These are phyloP conservation scores for Pocillopora meandrina DNA, from an alignment of 92 coral and sea anemone genomes.

Conservation along the genomic window DNA sequence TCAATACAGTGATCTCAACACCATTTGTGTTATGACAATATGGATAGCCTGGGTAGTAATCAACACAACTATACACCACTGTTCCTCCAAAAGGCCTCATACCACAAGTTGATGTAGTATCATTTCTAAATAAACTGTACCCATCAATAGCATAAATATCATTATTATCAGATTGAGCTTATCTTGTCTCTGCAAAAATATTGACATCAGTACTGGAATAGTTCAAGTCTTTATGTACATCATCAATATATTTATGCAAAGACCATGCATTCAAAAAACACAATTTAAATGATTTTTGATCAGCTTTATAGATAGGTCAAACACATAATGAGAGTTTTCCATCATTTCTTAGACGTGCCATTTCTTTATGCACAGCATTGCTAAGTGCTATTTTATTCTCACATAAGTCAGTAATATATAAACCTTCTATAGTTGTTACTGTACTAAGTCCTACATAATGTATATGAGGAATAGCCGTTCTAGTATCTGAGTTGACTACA, in stretches of 20 bases:
- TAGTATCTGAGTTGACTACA: too few species aligned
- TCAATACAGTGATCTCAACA: conserved; percentile 8
- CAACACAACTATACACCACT: conserved; percentile 43
- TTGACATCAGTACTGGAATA: conserved; percentile 18
- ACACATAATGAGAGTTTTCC: too few species aligned
- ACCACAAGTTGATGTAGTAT: conserved; percentile 15
- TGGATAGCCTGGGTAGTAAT: conserved; percentile 42
- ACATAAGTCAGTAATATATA: not conserved
- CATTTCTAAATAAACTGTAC: conserved; percentile 41
- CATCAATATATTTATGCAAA: conserved; percentile 17
- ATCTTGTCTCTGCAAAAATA: not conserved
- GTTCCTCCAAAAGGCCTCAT: conserved; percentile 40
- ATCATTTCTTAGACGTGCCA: too few species aligned
- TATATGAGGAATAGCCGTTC: too few species aligned
- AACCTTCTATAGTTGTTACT: too few species aligned
- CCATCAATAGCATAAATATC: conserved; percentile 31
- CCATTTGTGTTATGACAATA: conserved; percentile 27
- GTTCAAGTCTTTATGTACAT: conserved; percentile 13
- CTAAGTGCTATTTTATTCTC: not conserved
- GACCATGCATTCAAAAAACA: conserved; percentile 7
- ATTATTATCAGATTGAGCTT: not conserved
- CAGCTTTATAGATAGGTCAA: not conserved
- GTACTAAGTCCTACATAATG: too few species aligned
- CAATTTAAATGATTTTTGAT: not conserved
- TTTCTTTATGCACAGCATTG: too few species aligned